A percentile compares a stretch with the other conserved stretches of the same genome.
Conservation (phyloP, 2,113 vertebrate species). For the Psittacula cyanocephala region DNA sequence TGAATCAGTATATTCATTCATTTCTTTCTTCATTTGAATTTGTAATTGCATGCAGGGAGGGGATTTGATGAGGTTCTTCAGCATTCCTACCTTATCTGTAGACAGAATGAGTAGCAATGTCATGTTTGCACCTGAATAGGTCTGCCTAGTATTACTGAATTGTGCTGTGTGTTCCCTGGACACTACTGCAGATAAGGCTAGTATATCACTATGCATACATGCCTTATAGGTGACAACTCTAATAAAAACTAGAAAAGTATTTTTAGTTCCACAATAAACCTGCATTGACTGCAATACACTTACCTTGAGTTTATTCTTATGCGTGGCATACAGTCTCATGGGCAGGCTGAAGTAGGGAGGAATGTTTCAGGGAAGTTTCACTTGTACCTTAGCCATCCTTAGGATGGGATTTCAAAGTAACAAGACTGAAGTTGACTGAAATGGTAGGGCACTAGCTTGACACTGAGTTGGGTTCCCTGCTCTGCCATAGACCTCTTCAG, state of each 20-base stretch:
- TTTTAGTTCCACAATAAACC: neutral
- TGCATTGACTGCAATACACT: neutral
- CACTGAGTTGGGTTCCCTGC: neutral
- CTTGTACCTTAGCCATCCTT: neutral
- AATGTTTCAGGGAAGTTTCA: neutral
- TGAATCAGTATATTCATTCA: neutral
- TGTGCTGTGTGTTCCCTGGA: neutral
- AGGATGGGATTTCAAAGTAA: neutral
- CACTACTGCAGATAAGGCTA: neutral
- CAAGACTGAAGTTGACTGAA: neutral
- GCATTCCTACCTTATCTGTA: neutral
- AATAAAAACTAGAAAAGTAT: neutral
- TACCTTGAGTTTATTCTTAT: neutral
- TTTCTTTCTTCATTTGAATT: neutral
- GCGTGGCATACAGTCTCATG: neutral
- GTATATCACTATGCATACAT: neutral
- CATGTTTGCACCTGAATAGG: neutral
- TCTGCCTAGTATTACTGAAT: neutral
- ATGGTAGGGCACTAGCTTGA: neutral
- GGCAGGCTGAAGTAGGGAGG: neutral
- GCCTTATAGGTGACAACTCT: neutral
- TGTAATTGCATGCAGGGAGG: neutral
- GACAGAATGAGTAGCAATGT: neutral
- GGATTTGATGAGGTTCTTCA: neutral
- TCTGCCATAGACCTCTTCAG: neutral